These are phyloP conservation scores for Pangasius krempfi DNA, from an alignment of 2,797 vertebrate genomes.

Conservation along the genomic window DNA sequence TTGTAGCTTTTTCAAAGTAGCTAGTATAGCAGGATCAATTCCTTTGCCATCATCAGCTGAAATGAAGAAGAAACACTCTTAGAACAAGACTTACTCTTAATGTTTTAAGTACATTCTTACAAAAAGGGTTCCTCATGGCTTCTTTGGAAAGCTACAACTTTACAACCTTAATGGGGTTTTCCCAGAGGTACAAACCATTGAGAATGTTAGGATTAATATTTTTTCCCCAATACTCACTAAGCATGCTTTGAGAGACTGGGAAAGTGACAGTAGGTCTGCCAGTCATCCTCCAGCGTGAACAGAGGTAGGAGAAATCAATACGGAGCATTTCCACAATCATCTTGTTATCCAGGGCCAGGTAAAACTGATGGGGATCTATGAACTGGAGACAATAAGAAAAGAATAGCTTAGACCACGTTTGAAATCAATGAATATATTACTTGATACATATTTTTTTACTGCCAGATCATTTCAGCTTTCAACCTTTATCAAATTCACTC, in stretches of 20 bases:
- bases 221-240: slow-evolving; percentile 74
- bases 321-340: slow-evolving; percentile 99
- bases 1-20: slow-evolving; percentile 88
- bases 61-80: slow-evolving; percentile 18
- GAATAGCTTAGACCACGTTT: not conserved
- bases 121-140: not conserved
- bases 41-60: slow-evolving; percentile 81
- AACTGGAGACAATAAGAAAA: slow-evolving; percentile 74
- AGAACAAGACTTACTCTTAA: not conserved
- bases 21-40: slow-evolving; percentile 87
- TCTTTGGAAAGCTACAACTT: not conserved
- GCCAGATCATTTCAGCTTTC: not conserved
- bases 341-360: slow-evolving; percentile 92
- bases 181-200: not conserved
- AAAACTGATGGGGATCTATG: slow-evolving; percentile 95
- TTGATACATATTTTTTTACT: not conserved
- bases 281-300: slow-evolving; percentile 94
- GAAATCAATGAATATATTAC: not conserved
- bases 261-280: slow-evolving; percentile 92
- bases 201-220: not conserved
- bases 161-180: not conserved
- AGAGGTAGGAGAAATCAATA: slow-evolving; percentile 92
- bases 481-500: not conserved
- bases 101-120: no score
- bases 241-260: slow-evolving; percentile 89